A percentile compares a stretch with the other conserved stretches of the same genome.
Conservation (phyloP, 2,113 vertebrate species). For the Bubalus kerabau region DNA sequence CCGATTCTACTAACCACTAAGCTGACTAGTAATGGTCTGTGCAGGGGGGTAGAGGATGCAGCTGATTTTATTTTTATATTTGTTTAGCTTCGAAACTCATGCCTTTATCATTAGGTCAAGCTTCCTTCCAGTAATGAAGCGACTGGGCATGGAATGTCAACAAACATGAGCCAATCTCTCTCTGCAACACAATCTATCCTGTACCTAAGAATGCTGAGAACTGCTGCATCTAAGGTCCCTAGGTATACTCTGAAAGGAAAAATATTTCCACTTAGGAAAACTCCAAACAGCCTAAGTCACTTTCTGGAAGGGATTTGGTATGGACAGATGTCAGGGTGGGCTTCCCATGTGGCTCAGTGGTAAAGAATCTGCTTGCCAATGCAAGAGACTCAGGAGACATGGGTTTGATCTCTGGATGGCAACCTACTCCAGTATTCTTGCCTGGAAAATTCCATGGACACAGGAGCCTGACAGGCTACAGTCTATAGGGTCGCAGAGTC, state of each 20-base stretch:
- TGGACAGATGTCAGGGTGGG: background rate
- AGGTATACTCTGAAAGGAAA: background rate
- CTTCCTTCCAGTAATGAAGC: background rate
- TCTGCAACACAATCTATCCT: accelerated
- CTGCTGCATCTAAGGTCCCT: too few species aligned
- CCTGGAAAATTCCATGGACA: background rate
- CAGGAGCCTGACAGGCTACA: accelerated
- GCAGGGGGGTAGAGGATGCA: background rate
- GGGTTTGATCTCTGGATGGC: background rate
- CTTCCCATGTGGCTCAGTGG: background rate
- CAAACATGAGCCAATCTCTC: background rate
- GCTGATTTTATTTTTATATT: background rate
- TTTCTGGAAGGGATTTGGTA: background rate
- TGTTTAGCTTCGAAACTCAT: background rate
- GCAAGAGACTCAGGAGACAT: background rate
- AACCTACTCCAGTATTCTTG: background rate
- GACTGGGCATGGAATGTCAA: background rate
- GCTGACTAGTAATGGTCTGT: background rate
- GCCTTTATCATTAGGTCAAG: background rate
- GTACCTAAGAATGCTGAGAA: background rate
- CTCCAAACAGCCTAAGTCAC: background rate
- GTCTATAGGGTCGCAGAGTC: background rate
- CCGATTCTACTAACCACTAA: background rate
- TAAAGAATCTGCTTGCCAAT: background rate
- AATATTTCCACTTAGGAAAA: background rate